These are phyloP conservation scores for Saccostrea glomerata DNA, from an alignment of 1,140 invertebrate genomes.

Conservation along the genomic window DNA sequence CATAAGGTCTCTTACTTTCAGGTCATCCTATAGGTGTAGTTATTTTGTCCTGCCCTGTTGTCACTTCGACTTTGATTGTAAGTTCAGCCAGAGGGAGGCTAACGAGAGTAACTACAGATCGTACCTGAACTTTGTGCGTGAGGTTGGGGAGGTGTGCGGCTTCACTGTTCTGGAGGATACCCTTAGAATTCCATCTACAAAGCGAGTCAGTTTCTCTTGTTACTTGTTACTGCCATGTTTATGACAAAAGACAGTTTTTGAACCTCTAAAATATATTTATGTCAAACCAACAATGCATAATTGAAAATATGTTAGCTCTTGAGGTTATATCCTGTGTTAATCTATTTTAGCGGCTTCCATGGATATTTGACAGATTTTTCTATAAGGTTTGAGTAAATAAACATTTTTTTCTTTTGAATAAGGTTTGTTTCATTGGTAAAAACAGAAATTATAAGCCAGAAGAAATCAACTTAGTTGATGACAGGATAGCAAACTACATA, in stretches of 20 bases:
- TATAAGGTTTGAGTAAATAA: neutral
- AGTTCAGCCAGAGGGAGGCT: slow-evolving; percentile 81
- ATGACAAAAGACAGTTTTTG: too few relatives aligned
- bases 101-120: slow-evolving; percentile 84
- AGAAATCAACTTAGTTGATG: slow-evolving; percentile 65
- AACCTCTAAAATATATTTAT: too few relatives aligned
- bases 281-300: too few relatives aligned
- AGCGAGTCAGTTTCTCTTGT: slow-evolving; percentile 78
- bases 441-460: slow-evolving; percentile 78
- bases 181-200: slow-evolving; percentile 97
- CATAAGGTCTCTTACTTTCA: slow-evolving; percentile 53
- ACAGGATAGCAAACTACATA: slow-evolving; percentile 65
- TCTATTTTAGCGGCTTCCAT: neutral
- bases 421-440: slow-evolving; percentile 88
- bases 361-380: neutral
- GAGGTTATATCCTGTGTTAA: too few relatives aligned
- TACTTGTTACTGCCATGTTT: too few relatives aligned
- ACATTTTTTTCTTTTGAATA: slow-evolving; percentile 29
- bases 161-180: slow-evolving; percentile 89
- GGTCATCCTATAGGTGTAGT: slow-evolving; percentile 81
- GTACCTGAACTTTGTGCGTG: slow-evolving; percentile 89
- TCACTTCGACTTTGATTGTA: slow-evolving; percentile 92
- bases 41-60: slow-evolving; percentile 98
- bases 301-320: too few relatives aligned
- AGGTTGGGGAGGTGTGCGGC: slow-evolving; percentile 86